Base-by-base conservation (phyloP, 2,113 vertebrate species). In the Epinephelus fuscoguttatus region DNA sequence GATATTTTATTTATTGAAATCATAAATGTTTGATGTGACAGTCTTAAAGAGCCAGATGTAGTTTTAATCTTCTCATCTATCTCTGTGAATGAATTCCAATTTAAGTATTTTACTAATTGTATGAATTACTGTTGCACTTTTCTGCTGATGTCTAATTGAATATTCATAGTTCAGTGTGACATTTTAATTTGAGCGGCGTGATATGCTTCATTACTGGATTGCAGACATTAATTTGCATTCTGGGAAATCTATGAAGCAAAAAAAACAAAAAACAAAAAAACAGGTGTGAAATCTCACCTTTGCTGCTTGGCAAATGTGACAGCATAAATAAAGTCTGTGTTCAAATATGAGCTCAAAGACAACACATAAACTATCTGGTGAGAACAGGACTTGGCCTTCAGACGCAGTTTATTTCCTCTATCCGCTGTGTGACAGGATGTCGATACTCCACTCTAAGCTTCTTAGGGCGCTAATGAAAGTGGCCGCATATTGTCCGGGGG, bases 381-480 rank as follows among this genome's bases (percentile, higher is more conserved):
- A 53, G 13, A 25, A 55, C 9, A 30, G 9, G 6, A 50, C 64
- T 30, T 12, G 78, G 7, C 63, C 76, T 30, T 42, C 52, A 50
- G 59, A 77, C 45, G 76, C 27, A 42, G 55, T 63, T 66, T 45
- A 0, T 13, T 23, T 84, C 47, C 27, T 50, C 55, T 8, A n/a
- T 61, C 33, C 42, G 25, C 53, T 42, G 64, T 42, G 81, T 61
- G 88, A 77, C 90, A 77, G 83, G 73, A 89, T 70, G 81, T 84
- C 79, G 84, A 82, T 80, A 69, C 42, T 47, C 30, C 66, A 37
- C 84, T 84, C 30, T 95, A 96, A 96, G 94, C 94, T 89, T 88
- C 95, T 95, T 95, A 94, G 12, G 66, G 81, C 70, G 56, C 79
- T 93, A 92, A 95, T 95, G 90, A 93, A 93, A 91, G 94, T 92